Conservation (phyloP, 2,113 vertebrate species). For the Eretmochelys imbricata region DNA sequence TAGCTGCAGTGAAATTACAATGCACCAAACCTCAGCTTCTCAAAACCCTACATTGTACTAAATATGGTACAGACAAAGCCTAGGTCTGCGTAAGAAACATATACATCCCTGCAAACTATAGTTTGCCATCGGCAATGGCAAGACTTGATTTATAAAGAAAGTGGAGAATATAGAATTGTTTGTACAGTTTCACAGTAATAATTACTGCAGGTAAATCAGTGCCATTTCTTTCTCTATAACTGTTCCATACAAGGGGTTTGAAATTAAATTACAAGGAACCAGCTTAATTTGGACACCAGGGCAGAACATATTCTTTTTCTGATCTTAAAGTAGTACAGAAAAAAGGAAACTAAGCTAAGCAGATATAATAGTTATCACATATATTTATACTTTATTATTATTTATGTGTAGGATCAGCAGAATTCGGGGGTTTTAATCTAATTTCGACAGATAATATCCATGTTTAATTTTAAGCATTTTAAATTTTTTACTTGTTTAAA, state of each 20-base stretch:
- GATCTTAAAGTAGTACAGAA: neutral
- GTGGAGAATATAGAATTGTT: neutral
- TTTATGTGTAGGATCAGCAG: neutral
- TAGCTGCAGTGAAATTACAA: neutral
- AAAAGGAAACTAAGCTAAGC: neutral
- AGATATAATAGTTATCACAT: neutral
- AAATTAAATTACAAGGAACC: neutral
- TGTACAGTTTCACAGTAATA: neutral
- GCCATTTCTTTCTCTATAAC: neutral
- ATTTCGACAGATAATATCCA: neutral
- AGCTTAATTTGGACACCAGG: neutral
- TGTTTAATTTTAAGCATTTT: neutral
- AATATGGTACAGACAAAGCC: neutral
- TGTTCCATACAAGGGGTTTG: neutral
- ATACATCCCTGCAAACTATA: neutral
- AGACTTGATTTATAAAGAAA: neutral
- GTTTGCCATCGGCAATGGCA: neutral
- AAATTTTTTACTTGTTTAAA: neutral
- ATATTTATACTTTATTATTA: neutral
- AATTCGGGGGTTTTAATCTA: neutral
- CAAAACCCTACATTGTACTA: neutral
- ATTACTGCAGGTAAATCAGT: neutral
- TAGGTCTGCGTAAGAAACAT: neutral
- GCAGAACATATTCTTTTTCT: neutral
- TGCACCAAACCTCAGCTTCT: neutral